Percentiles rank a stretch among this genome's conserved stretches.
Evolutionary conservation across 2,113 vertebrate species (phyloP).

Genomic region (Xiphophorus maculatus): DNA sequence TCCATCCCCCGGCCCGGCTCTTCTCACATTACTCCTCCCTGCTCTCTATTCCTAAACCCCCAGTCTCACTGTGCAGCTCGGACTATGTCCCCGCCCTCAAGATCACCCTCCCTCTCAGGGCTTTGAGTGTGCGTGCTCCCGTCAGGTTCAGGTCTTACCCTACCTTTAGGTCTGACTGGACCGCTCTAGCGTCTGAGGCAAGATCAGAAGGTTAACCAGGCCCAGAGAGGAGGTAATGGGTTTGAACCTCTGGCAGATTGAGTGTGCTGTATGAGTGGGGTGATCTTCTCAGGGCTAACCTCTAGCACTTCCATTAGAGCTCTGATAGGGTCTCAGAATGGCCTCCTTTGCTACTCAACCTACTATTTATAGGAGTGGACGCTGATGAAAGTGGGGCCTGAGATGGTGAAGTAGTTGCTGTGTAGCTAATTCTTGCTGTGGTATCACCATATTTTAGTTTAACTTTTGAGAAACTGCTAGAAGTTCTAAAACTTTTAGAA

Average conservation of each 20-base stretch:
- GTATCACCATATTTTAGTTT: neutral
- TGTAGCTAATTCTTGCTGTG: slow-evolving; percentile 17
- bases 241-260: slow-evolving; percentile 53
- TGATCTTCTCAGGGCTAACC: slow-evolving; percentile 50
- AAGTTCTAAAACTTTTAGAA: neutral
- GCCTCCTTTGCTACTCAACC: slow-evolving; percentile 67
- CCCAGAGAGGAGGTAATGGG: slow-evolving; percentile 73
- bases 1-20: slow-evolving; percentile 54
- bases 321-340: slow-evolving; percentile 64
- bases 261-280: slow-evolving; percentile 48
- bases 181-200: slow-evolving; percentile 48
- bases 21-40: slow-evolving; percentile 64
- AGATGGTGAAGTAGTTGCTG: slow-evolving; percentile 59
- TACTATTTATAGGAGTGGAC: slow-evolving; percentile 80
- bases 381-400: slow-evolving; percentile 62
- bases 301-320: slow-evolving; percentile 59
- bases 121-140: slow-evolving; percentile 39
- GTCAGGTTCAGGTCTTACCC: slow-evolving; percentile 34
- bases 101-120: slow-evolving; percentile 37
- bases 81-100: slow-evolving; percentile 50
- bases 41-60: slow-evolving; percentile 39
- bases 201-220: slow-evolving; percentile 72
- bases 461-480: neutral
- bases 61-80: slow-evolving; percentile 42
- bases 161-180: slow-evolving; percentile 28